Evolutionary conservation across 1,140 invertebrate genomes (phyloP), one percentile per base, ranked within the genome.

Genomic region (Phenacoccus solenopsis): DNA sequence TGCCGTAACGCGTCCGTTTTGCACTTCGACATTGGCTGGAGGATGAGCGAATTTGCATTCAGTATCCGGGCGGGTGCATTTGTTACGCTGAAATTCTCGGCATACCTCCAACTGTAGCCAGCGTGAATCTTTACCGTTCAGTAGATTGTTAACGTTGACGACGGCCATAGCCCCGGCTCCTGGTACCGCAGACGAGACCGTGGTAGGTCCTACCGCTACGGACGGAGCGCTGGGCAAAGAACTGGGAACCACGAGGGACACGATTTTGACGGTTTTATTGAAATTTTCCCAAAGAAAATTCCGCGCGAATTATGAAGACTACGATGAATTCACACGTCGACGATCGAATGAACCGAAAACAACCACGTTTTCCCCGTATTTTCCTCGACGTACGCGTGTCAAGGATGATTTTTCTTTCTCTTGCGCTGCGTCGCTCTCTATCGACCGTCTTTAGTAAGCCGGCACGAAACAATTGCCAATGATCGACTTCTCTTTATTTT

Each of bases 41-140:
- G 98, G 98, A 87, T 99, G 98, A 73, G 97, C 98, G 82, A 98
- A 99, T 85, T 99, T 99, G 88, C 97, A 99, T 83, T 99, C 97
- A 75, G 91, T 94, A 84, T 99, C 97, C 35, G 94, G 90, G 76
- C 98, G 88, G 74, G 95, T 94, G 82, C 98, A 99, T 86, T 98
- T 98, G 86, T 97, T 98, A 78, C 98, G 87, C 84, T 98, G 96
- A 83, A 95, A 99, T 83, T 99, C 97, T 71, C 97, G 88, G 84
- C 98, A 99, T 78, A 99, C 97, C 84, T 99, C 98, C 78, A 99
- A 85, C 80, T 99, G 97, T 73, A 99, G 86, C 98, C 98, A 99
- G 78, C 97, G 89, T 72, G 96, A 98, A 84, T 99, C 98, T 84
- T 99, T 99, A 76, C 93, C 93, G 82, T 96, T 96, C 73, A 96